Evolutionary conservation across 1,140 invertebrate genomes (phyloP).

Genomic region (Achatina immaculata): DNA sequence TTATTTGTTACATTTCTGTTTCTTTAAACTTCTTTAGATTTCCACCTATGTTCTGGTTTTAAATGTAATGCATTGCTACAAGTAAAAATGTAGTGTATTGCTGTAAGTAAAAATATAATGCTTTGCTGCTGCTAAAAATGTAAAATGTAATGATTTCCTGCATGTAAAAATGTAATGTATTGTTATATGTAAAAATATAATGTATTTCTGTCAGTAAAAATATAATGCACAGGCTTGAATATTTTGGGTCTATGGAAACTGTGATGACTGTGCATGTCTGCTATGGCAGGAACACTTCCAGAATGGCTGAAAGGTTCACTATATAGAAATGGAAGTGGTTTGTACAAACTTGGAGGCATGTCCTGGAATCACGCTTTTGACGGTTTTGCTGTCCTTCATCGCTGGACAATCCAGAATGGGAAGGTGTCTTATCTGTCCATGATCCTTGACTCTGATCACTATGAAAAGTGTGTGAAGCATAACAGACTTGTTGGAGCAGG

Average conservation of each 20-base stretch:
- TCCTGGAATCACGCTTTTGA: slow-evolving; percentile 88
- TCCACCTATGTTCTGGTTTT: too few relatives aligned
- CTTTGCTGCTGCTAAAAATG: not conserved
- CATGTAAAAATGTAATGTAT: not conserved
- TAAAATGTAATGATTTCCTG: not conserved
- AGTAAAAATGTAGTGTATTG: not conserved
- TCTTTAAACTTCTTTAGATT: too few relatives aligned
- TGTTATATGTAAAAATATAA: too few relatives aligned
- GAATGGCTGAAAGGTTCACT: slow-evolving; percentile 84
- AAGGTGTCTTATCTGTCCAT: slow-evolving; percentile 80
- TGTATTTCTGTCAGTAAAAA: not conserved
- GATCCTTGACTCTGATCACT: slow-evolving; percentile 83
- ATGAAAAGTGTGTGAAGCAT: slow-evolving; percentile 81
- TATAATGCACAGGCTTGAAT: not conserved
- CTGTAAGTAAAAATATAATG: too few relatives aligned
- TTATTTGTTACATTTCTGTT: too few relatives aligned
- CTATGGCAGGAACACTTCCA: slow-evolving; percentile 78
- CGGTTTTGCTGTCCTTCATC: slow-evolving; percentile 85
- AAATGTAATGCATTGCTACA: not conserved
- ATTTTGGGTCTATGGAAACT: not conserved
- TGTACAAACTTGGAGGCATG: slow-evolving; percentile 81
- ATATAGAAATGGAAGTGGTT: slow-evolving; percentile 88
- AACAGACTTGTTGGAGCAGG: slow-evolving; percentile 86
- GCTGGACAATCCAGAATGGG: slow-evolving; percentile 73
- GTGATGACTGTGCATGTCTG: not conserved